A percentile compares a stretch with the other conserved stretches of the same genome.
Evolutionary conservation across 2,888 invertebrate genomes (phyloP).

Genomic region (Stramonita haemastoma): DNA sequence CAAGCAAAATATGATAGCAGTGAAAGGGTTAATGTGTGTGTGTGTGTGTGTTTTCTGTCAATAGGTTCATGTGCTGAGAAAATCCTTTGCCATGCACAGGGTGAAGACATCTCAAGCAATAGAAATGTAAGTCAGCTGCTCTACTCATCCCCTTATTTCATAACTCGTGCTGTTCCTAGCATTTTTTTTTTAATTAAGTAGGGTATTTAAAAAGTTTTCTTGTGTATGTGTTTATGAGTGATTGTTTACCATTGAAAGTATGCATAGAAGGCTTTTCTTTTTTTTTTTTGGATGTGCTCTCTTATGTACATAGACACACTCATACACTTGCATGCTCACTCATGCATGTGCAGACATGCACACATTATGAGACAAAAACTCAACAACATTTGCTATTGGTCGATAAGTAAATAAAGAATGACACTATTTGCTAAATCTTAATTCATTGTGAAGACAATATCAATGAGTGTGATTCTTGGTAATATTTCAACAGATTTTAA

Average conservation of each 20-base stretch:
- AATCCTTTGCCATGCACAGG: conserved; percentile 89
- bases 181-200: background rate
- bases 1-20: too few relatives aligned
- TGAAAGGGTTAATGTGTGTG: conserved; percentile 1
- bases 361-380: too few relatives aligned
- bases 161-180: background rate
- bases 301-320: too few relatives aligned
- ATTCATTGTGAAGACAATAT: too few relatives aligned
- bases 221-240: background rate
- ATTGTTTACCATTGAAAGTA: background rate
- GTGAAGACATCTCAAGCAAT: conserved; percentile 96
- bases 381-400: too few relatives aligned
- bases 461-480: too few relatives aligned
- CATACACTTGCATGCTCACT: too few relatives aligned
- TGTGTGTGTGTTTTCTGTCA: conserved; percentile 41
- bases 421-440: too few relatives aligned
- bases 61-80: conserved; percentile 82
- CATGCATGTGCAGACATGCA: too few relatives aligned
- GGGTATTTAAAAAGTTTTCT: background rate
- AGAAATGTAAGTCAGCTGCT: conserved; percentile 82
- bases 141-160: background rate
- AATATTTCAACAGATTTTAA: too few relatives aligned
- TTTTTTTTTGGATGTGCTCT: background rate
- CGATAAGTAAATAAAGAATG: too few relatives aligned
- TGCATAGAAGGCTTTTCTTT: background rate